phyloP scores from a whole-genome alignment of 2,888 invertebrate species.

The Philaethria dido region DNA sequence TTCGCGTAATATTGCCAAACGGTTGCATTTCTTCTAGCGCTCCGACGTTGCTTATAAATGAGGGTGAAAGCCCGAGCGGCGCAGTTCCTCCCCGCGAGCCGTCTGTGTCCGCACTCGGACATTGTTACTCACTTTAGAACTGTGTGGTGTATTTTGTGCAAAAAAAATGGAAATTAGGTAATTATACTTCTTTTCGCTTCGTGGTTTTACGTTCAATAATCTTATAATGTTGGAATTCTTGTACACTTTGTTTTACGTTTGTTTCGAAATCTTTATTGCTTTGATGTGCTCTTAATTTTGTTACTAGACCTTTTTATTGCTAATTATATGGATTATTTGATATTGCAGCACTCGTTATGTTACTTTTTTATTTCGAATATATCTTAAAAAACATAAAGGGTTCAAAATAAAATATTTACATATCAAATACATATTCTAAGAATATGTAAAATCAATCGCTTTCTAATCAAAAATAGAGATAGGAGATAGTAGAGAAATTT shows the following conservation, averaged over 20 bases:
- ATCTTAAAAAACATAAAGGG: too few relatives aligned
- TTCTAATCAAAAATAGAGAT: constrained; percentile 33
- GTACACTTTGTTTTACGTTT: constrained; percentile 24
- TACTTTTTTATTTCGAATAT: too few relatives aligned
- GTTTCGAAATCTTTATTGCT: constrained; percentile 16
- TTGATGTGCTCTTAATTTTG: constrained; percentile 10
- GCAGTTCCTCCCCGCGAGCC: constrained; percentile 46
- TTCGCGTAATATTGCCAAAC: constrained; percentile 71
- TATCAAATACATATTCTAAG: too few relatives aligned
- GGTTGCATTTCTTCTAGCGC: constrained; percentile 71
- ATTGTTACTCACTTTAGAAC: constrained; percentile 51
- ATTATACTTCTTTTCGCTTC: constrained; percentile 49
- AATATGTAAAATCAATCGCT: constrained; percentile 42
- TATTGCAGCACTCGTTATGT: neutral
- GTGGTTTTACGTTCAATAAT: constrained; percentile 25
- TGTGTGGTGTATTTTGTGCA: constrained; percentile 53
- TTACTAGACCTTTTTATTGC: constrained; percentile 5
- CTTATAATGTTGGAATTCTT: constrained; percentile 27
- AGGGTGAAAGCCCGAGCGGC: constrained; percentile 75
- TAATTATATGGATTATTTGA: neutral
- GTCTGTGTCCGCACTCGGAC: constrained; percentile 6
- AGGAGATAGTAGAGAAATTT: neutral
- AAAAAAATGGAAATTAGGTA: constrained; percentile 70
- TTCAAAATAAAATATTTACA: too few relatives aligned
- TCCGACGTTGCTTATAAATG: constrained; percentile 73